A percentile compares a stretch with the other conserved stretches of the same genome.
Conservation (phyloP, 2,113 vertebrate species). For the Falco punctatus region DNA sequence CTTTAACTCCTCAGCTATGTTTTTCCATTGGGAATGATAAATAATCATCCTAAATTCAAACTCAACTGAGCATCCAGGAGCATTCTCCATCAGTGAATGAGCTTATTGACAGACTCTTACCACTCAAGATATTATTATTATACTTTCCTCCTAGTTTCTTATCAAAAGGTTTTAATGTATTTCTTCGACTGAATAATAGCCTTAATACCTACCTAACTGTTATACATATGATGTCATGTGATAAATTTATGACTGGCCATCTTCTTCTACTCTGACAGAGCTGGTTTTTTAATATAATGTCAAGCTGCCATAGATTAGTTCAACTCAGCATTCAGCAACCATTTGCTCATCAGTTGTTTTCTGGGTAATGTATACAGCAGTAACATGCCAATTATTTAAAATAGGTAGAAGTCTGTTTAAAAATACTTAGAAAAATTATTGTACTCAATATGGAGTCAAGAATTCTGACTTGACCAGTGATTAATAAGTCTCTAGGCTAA, state of each 20-base stretch:
- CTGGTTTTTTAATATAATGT: neutral
- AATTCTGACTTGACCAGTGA: neutral
- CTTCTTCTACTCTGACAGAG: neutral
- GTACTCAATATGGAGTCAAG: neutral
- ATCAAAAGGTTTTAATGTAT: neutral
- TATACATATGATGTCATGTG: neutral
- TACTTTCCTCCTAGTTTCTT: neutral
- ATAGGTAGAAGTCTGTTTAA: neutral
- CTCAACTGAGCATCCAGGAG: neutral
- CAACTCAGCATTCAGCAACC: neutral
- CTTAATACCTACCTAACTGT: neutral
- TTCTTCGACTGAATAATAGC: neutral
- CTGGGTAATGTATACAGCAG: neutral
- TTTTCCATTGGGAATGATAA: neutral
- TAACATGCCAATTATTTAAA: neutral
- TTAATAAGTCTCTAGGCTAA: neutral
- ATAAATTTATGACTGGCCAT: neutral
- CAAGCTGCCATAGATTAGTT: neutral
- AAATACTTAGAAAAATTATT: neutral
- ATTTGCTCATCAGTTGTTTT: neutral
- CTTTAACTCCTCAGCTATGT: neutral
- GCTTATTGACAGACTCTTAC: neutral
- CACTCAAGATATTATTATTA: neutral
- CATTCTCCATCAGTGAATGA: neutral
- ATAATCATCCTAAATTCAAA: neutral